phyloP scores from a whole-genome alignment of 2,113 vertebrate species.

The Osmerus eperlanus region DNA sequence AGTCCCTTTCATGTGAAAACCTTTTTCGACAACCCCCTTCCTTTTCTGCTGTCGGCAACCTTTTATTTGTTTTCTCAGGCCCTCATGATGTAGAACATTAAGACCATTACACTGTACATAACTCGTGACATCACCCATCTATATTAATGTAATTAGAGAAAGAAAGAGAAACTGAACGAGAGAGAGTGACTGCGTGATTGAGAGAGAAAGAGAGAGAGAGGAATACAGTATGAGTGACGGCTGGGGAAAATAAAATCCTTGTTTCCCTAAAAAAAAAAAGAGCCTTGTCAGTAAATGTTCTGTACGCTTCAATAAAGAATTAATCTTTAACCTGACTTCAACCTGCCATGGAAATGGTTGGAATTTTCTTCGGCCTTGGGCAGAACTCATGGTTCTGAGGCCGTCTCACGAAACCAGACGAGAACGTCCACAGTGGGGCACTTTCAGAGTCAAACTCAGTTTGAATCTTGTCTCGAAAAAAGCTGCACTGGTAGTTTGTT shows the following conservation, averaged over 20 bases:
- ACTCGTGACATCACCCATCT: neutral
- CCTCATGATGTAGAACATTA: conserved; percentile 34
- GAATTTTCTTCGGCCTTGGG: neutral
- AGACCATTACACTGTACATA: too few species aligned
- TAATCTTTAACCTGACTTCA: conserved; percentile 16
- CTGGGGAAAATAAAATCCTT: neutral
- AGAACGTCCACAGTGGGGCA: neutral
- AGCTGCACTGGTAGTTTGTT: too few species aligned
- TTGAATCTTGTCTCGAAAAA: too few species aligned
- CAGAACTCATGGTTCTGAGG: neutral
- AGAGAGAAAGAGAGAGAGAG: neutral
- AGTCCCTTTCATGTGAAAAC: conserved; percentile 60
- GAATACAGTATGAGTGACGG: neutral
- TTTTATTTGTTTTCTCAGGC: conserved; percentile 54
- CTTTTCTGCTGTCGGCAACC: conserved; percentile 47
- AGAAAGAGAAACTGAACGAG: neutral
- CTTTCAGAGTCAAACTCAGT: neutral
- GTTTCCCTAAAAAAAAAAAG: neutral
- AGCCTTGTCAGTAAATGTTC: neutral
- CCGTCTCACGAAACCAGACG: neutral
- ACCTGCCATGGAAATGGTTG: conserved; percentile 12
- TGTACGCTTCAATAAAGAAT: conserved; percentile 11
- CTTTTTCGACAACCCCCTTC: conserved; percentile 30
- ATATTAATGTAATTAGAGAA: conserved; percentile 8
- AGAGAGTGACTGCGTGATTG: conserved; percentile 4